phyloP scores from a whole-genome alignment of 2,888 invertebrate genomes.

The Hypercompe scribonia region DNA sequence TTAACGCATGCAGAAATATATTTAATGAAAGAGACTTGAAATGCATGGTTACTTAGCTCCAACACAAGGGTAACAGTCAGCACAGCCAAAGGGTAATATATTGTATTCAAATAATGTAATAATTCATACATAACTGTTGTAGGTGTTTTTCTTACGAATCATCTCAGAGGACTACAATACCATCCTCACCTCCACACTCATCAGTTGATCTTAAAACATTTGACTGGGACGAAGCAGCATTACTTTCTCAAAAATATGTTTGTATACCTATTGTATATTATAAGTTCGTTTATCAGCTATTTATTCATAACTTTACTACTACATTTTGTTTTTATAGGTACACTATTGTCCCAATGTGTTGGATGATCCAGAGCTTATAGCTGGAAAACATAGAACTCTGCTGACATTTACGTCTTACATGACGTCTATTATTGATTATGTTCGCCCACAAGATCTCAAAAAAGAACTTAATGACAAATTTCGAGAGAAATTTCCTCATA shows the following conservation, averaged over 20 bases:
- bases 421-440: conserved; percentile 98
- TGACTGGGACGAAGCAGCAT: conserved; percentile 82
- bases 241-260: conserved; percentile 79
- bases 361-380: conserved; percentile 97
- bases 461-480: conserved; percentile 99
- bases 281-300: background rate
- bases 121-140: conserved; percentile 42
- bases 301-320: background rate
- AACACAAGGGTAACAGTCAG: conserved; percentile 32
- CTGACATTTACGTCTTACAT: conserved; percentile 96
- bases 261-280: conserved; percentile 45
- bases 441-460: conserved; percentile 97
- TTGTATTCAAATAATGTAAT: conserved; percentile 19
- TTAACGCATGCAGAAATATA: conserved; percentile 17
- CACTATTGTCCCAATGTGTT: conserved; percentile 95
- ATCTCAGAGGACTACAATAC: conserved; percentile 86
- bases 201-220: conserved; percentile 79
- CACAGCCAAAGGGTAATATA: conserved; percentile 3
- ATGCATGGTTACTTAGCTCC: conserved; percentile 14
- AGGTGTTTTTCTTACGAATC: conserved; percentile 93
- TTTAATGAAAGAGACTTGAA: background rate
- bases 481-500: conserved; percentile 96
- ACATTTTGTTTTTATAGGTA: conserved; percentile 57
- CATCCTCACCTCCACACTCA: conserved; percentile 79
- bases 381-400: conserved; percentile 95